Conservation (phyloP, 2,888 invertebrate genomes). For the Pachymerium ferrugineum region DNA sequence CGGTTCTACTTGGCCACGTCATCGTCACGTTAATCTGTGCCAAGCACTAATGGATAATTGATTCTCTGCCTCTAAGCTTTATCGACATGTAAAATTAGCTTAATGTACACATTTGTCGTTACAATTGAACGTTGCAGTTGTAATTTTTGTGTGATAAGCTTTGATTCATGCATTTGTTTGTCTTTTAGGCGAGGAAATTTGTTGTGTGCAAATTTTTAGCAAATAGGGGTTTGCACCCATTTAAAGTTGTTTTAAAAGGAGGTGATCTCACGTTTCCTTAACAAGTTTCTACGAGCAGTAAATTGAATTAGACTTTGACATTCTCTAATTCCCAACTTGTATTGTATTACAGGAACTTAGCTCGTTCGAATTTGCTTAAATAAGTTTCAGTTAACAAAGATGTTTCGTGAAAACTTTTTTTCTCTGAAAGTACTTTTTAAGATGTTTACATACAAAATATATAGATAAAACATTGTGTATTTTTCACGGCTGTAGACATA, state of each 20-base stretch:
- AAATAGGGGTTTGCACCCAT: too few relatives aligned
- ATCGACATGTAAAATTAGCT: constrained; percentile 27
- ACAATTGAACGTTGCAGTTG: too few relatives aligned
- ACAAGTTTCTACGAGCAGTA: background rate
- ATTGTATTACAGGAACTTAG: background rate
- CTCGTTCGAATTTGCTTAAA: background rate
- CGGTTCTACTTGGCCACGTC: constrained; percentile 11
- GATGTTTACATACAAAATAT: too few relatives aligned
- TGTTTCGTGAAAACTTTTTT: too few relatives aligned
- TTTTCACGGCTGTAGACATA: background rate
- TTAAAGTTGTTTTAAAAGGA: too few relatives aligned
- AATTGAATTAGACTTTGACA: constrained; percentile 10
- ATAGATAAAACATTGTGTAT: too few relatives aligned
- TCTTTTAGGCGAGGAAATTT: too few relatives aligned
- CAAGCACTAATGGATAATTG: constrained; percentile 25
- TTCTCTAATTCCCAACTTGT: background rate
- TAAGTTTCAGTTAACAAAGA: too few relatives aligned
- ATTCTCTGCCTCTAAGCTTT: constrained; percentile 13
- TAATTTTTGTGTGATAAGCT: too few relatives aligned
- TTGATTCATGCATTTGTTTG: too few relatives aligned
- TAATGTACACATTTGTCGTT: background rate
- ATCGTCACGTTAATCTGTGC: constrained; percentile 18
- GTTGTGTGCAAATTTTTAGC: too few relatives aligned
- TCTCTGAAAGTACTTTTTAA: too few relatives aligned
- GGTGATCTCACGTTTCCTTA: background rate